Evolutionary conservation across 1,140 invertebrate genomes (phyloP).

Genomic region (Chrysopa pallens): DNA sequence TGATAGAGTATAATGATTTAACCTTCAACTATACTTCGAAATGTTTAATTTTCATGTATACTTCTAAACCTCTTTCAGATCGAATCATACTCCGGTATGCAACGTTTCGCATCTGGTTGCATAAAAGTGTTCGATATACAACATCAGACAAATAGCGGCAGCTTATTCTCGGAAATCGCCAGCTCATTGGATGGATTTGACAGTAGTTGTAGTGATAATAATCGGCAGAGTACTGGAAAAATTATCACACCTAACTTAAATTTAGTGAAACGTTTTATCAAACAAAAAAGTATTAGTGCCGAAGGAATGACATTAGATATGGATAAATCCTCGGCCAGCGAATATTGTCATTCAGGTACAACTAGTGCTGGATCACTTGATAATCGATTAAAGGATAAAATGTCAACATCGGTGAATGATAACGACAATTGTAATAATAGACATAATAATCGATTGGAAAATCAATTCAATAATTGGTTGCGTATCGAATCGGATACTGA

Average conservation of each 20-base stretch:
- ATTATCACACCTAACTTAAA: slow-evolving; percentile 40
- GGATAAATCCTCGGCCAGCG: slow-evolving; percentile 37
- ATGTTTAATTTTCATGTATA: too few species aligned
- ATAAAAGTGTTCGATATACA: slow-evolving; percentile 49
- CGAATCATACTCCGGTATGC: slow-evolving; percentile 29
- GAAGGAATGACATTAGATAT: slow-evolving; percentile 46
- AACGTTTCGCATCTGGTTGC: slow-evolving; percentile 27
- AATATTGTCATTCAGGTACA: slow-evolving; percentile 26
- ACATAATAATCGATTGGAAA: slow-evolving; percentile 17
- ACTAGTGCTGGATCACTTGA: slow-evolving; percentile 13
- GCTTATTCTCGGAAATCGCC: slow-evolving; percentile 36
- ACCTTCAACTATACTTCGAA: too few species aligned
- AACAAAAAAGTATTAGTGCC: slow-evolving; percentile 65
- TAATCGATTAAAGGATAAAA: not conserved
- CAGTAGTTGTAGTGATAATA: slow-evolving; percentile 19
- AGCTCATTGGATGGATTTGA: slow-evolving; percentile 26
- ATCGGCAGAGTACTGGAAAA: slow-evolving; percentile 27
- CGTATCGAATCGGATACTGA: slow-evolving; percentile 26
- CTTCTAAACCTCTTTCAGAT: slow-evolving; percentile 20
- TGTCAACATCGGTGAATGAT: not conserved
- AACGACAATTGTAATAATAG: slow-evolving; percentile 1
- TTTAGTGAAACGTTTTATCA: slow-evolving; percentile 76
- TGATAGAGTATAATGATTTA: too few species aligned
- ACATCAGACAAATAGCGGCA: slow-evolving; percentile 25
- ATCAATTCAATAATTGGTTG: slow-evolving; percentile 20